A percentile compares a stretch with the other conserved stretches of the same genome.
phyloP scores from a whole-genome alignment of 92 coral and sea anemone genomes.

The Pocillopora grandis region DNA sequence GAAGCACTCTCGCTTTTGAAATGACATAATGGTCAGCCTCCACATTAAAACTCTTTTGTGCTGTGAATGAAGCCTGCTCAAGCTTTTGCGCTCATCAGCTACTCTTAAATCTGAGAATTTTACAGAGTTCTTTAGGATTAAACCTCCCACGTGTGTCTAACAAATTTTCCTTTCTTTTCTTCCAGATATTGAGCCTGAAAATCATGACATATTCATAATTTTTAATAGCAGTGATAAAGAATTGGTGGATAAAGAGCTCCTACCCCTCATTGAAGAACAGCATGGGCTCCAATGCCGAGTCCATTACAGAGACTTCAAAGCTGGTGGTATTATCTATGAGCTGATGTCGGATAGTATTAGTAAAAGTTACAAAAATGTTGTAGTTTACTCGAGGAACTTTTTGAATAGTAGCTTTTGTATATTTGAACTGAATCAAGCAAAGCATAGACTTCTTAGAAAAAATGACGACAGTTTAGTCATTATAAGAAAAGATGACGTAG shows the following conservation, averaged over 20 bases:
- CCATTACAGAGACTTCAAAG: slow-evolving; percentile 31
- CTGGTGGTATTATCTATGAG: slow-evolving; percentile 15
- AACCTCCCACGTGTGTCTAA: no score
- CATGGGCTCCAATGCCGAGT: slow-evolving; percentile 23
- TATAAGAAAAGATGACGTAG: slow-evolving; percentile 16
- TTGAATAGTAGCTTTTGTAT: slow-evolving; percentile 19
- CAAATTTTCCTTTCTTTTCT: no score
- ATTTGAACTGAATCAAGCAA: slow-evolving; percentile 20
- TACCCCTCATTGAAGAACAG: slow-evolving; percentile 16
- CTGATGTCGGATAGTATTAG: slow-evolving; percentile 20
- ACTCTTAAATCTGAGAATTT: no score
- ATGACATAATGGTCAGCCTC: no score
- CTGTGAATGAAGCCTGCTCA: no score
- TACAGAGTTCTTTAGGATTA: no score
- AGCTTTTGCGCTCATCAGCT: no score
- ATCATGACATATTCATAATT: slow-evolving; percentile 18
- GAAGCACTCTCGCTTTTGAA: no score
- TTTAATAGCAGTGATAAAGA: neutral
- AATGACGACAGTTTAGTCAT: slow-evolving; percentile 11
- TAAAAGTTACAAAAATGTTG: slow-evolving; percentile 27
- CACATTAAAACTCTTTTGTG: no score
- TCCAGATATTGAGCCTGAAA: no score
- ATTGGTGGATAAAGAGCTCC: neutral
- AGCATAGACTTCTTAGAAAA: neutral
- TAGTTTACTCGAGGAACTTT: slow-evolving; percentile 21